Percentiles rank a stretch among this genome's conserved stretches.
Evolutionary conservation across 2,113 vertebrate genomes (phyloP).

Genomic region (Sigmodon hispidus): DNA sequence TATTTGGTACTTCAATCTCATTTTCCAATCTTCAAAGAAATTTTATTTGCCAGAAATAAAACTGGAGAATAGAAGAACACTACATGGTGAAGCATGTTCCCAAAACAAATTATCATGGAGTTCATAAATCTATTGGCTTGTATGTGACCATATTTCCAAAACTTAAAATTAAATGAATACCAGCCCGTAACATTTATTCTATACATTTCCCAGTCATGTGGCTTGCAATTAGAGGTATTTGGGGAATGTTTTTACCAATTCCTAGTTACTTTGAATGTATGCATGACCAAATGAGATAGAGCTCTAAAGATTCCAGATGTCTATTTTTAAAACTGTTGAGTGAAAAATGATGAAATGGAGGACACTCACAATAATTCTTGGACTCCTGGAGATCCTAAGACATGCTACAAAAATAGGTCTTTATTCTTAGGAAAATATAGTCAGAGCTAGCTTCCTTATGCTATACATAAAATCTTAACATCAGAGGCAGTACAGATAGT

Average conservation of each 20-base stretch:
- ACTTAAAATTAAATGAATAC: constrained; percentile 56
- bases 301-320: constrained; percentile 65
- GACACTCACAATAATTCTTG: constrained; percentile 82
- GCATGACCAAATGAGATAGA: constrained; percentile 50
- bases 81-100: constrained; percentile 20
- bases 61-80: constrained; percentile 30
- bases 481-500: constrained; percentile 84
- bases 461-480: constrained; percentile 85
- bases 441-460: constrained; percentile 85
- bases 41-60: constrained; percentile 41
- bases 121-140: constrained; percentile 36
- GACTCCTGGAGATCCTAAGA: constrained; percentile 84
- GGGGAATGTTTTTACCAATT: constrained; percentile 52
- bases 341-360: constrained; percentile 78
- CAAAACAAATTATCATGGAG: constrained; percentile 60
- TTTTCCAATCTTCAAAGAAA: constrained; percentile 61
- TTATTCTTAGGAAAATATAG: constrained; percentile 85
- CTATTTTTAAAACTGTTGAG: constrained; percentile 76
- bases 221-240: constrained; percentile 14
- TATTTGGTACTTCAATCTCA: constrained; percentile 50
- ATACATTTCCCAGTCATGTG: constrained; percentile 53
- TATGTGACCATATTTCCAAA: constrained; percentile 29
- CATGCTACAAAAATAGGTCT: constrained; percentile 85
- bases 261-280: constrained; percentile 62
- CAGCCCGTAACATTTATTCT: constrained; percentile 54